A percentile compares a stretch with the other conserved stretches of the same genome.
Conservation (phyloP, 2,113 vertebrate genomes). For the Nycticryphes semicollaris region DNA sequence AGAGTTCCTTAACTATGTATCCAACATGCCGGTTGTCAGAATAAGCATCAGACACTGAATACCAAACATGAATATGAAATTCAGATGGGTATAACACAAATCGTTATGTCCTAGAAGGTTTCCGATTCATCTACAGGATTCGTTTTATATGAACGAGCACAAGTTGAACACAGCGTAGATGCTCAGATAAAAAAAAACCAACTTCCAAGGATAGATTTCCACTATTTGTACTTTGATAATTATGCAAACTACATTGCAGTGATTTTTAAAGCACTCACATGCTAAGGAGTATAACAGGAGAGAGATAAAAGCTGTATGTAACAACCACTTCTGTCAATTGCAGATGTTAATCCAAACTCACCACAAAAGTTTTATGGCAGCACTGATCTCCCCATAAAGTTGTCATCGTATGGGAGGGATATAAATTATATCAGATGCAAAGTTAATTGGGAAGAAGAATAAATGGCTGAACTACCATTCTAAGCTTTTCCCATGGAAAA, state of each 20-base stretch:
- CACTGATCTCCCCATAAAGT: not conserved
- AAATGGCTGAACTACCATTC: not conserved
- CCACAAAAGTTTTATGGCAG: not conserved
- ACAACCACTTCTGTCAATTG: not conserved
- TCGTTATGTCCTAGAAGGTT: not conserved
- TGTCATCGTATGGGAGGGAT: not conserved
- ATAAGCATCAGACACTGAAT: not conserved
- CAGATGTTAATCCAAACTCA: not conserved
- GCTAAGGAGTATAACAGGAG: not conserved
- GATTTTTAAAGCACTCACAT: not conserved
- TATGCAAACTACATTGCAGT: not conserved
- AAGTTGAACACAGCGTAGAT: not conserved
- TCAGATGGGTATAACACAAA: not conserved
- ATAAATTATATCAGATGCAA: not conserved
- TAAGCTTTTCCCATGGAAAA: not conserved
- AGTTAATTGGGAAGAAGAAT: not conserved
- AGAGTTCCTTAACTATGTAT: not conserved
- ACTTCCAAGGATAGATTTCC: not conserved
- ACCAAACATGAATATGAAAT: not conserved
- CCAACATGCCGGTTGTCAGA: not conserved
- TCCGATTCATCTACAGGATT: not conserved
- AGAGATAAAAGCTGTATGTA: not conserved
- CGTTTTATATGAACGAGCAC: rapidly evolving
- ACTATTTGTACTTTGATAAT: not conserved
- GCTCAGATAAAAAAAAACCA: not conserved